These are phyloP conservation scores for Carassius carassius DNA, from an alignment of 2,113 vertebrate species.

Conservation along the genomic window DNA sequence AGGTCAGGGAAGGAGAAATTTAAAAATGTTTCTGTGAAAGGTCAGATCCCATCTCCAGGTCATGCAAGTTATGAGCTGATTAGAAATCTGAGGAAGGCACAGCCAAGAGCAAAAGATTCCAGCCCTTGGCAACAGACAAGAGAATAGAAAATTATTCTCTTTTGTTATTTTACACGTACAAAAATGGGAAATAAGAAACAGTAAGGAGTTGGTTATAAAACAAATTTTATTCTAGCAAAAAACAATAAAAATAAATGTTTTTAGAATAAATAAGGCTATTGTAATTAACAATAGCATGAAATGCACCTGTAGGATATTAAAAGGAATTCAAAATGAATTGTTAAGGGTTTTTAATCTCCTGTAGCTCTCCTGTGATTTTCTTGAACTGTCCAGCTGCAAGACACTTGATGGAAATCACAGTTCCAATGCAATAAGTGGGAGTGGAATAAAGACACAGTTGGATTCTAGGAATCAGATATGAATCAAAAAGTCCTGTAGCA, in stretches of 20 bases:
- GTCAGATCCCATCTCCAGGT: slow-evolving; percentile 33
- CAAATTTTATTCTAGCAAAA: background rate
- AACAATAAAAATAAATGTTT: background rate
- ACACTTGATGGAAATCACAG: background rate
- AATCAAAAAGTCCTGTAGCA: background rate
- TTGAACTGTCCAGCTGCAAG: background rate
- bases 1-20: background rate
- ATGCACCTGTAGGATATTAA: background rate
- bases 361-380: background rate
- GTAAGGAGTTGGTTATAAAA: background rate
- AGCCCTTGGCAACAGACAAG: background rate
- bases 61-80: slow-evolving; percentile 35
- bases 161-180: background rate
- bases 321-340: background rate
- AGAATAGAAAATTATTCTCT: background rate
- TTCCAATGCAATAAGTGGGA: background rate
- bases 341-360: background rate
- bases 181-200: background rate
- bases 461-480: background rate
- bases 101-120: slow-evolving; percentile 8
- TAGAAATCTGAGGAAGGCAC: slow-evolving; percentile 21
- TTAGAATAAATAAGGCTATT: background rate
- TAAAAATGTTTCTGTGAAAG: slow-evolving; percentile 49
- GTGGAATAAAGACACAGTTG: background rate
- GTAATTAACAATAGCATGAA: background rate